phyloP scores from a whole-genome alignment of 2,113 vertebrate genomes.

The Turnix velox region DNA sequence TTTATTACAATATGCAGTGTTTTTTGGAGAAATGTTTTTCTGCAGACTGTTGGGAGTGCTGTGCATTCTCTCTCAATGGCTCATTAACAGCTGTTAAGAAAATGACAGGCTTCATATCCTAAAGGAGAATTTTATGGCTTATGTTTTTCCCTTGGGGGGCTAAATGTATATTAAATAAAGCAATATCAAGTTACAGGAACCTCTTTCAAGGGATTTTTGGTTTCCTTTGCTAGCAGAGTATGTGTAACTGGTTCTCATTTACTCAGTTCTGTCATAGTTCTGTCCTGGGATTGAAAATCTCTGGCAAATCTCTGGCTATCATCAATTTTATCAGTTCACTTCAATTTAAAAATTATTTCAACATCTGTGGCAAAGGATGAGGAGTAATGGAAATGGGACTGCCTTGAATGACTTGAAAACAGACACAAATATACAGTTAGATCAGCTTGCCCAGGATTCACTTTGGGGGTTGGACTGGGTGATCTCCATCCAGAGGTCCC shows the following conservation, averaged over 20 bases:
- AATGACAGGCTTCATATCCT: background rate
- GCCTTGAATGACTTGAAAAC: background rate
- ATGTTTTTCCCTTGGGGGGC: background rate
- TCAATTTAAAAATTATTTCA: background rate
- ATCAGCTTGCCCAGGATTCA: background rate
- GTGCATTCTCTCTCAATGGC: background rate
- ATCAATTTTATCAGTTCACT: background rate
- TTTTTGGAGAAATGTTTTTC: background rate
- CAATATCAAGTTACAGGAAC: rapidly evolving
- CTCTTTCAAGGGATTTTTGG: background rate
- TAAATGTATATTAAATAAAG: background rate
- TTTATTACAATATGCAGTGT: background rate
- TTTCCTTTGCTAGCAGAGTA: background rate
- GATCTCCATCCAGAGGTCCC: background rate
- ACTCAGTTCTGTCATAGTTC: background rate
- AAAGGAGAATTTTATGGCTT: background rate
- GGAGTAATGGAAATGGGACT: background rate
- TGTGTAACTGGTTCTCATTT: background rate
- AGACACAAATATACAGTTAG: background rate
- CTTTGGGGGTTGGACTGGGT: background rate
- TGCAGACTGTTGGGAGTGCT: background rate
- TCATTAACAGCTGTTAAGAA: background rate
- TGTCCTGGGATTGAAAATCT: too few relatives aligned
- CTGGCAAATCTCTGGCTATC: background rate
- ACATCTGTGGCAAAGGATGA: background rate